A percentile compares a stretch with the other conserved stretches of the same genome.
These are phyloP conservation scores for Hemiscyllium ocellatum DNA, from an alignment of 2,113 vertebrate species.

Conservation along the genomic window DNA sequence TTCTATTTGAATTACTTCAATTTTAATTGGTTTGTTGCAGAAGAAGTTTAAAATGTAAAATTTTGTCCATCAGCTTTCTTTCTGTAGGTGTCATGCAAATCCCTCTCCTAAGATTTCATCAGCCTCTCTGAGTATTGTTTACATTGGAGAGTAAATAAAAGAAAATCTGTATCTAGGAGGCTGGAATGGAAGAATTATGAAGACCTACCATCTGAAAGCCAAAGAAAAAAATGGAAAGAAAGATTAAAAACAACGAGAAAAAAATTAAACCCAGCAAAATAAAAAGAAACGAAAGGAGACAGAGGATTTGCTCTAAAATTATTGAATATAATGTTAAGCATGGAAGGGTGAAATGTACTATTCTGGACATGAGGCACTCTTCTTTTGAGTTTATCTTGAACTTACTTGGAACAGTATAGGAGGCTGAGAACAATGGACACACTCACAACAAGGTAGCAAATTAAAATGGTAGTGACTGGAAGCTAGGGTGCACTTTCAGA, in stretches of 20 bases:
- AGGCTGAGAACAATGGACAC: background rate
- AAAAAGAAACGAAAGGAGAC: background rate
- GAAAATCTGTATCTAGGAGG: too few relatives aligned
- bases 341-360: background rate
- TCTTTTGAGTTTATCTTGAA: background rate
- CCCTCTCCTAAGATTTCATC: background rate
- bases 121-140: background rate
- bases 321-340: background rate
- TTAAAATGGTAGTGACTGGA: background rate
- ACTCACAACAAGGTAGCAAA: background rate
- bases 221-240: background rate
- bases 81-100: background rate
- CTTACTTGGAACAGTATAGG: background rate
- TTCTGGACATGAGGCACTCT: background rate
- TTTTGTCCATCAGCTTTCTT: background rate
- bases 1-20: background rate
- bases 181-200: too few relatives aligned
- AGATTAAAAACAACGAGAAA: background rate
- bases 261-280: background rate
- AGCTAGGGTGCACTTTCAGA: background rate
- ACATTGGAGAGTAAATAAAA: too few relatives aligned
- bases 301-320: background rate
- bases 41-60: too few relatives aligned
- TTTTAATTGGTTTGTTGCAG: background rate
- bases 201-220: background rate